These are phyloP conservation scores for Scaptodrosophila latifasciaeformis DNA, from an alignment of 2,888 invertebrate species.

Conservation along the genomic window DNA sequence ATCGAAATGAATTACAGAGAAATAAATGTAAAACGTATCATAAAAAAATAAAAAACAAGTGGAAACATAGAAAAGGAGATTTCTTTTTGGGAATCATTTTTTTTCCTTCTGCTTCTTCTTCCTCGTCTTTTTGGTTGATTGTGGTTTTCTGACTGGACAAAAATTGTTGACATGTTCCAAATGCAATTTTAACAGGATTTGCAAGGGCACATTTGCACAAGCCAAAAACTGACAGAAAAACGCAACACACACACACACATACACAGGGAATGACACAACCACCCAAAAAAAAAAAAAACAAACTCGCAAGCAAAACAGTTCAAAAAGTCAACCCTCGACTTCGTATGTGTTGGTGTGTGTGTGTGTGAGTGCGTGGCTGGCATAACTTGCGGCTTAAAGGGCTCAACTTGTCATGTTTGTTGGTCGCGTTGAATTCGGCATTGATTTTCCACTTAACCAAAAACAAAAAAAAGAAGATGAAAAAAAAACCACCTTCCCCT, in stretches of 20 bases:
- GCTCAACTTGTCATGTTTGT: slow-evolving; percentile 71
- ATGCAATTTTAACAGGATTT: slow-evolving; percentile 68
- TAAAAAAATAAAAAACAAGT: slow-evolving; percentile 36
- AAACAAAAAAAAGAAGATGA: too few species aligned
- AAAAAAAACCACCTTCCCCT: too few species aligned
- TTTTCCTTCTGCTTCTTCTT: slow-evolving; percentile 16
- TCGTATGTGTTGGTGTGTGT: slow-evolving; percentile 20
- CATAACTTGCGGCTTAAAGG: slow-evolving; percentile 71
- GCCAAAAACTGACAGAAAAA: slow-evolving; percentile 68
- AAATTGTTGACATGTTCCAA: slow-evolving; percentile 65
- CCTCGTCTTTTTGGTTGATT: slow-evolving; percentile 43
- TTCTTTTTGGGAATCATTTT: slow-evolving; percentile 5
- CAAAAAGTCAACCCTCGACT: slow-evolving; percentile 56
- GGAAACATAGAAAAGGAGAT: slow-evolving; percentile 23
- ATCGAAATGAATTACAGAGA: slow-evolving; percentile 65
- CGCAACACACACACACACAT: slow-evolving; percentile 37
- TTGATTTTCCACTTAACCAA: slow-evolving; percentile 62
- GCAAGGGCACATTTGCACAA: slow-evolving; percentile 66
- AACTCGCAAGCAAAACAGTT: slow-evolving; percentile 6
- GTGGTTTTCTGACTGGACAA: slow-evolving; percentile 29
- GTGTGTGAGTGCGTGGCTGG: slow-evolving; percentile 65
- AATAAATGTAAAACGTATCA: slow-evolving; percentile 56
- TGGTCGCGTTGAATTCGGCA: slow-evolving; percentile 57
- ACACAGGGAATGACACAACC: background rate
- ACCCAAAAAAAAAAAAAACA: slow-evolving; percentile 18